Conservation (phyloP, 1,140 invertebrate species). For the Pogonognathellus flavescens region DNA sequence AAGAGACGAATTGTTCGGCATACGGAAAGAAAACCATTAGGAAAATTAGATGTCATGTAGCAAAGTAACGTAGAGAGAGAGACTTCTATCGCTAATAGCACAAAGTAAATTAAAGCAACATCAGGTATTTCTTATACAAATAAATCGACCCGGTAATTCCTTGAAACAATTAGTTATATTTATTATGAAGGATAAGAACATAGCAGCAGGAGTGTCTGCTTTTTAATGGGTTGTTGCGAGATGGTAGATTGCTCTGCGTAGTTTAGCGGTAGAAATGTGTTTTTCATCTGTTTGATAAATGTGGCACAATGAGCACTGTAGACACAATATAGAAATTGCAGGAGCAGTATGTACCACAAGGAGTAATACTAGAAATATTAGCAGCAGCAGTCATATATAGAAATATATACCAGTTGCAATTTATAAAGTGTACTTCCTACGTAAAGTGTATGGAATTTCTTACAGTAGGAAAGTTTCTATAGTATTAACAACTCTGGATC, state of each 20-base stretch:
- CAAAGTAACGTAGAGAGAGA: neutral
- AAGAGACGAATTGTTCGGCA: constrained; percentile 25
- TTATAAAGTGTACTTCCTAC: too few relatives aligned
- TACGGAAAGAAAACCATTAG: constrained; percentile 27
- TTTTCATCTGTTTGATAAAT: constrained; percentile 47
- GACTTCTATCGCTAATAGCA: neutral
- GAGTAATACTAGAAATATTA: neutral
- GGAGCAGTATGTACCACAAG: neutral
- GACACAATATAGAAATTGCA: too few relatives aligned
- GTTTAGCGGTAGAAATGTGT: neutral
- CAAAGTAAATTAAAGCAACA: neutral
- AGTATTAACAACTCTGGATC: neutral
- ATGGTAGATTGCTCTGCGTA: neutral
- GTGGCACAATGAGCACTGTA: constrained; percentile 13
- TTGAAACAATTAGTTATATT: constrained; percentile 43
- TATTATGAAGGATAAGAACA: neutral
- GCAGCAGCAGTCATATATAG: too few relatives aligned
- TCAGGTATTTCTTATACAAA: constrained; percentile 11
- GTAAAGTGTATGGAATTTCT: too few relatives aligned
- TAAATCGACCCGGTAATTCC: constrained; percentile 2
- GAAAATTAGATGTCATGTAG: constrained; percentile 45
- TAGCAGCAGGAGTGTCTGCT: neutral
- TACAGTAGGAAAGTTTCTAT: too few relatives aligned
- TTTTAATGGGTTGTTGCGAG: neutral
- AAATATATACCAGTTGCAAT: too few relatives aligned